A percentile compares a stretch with the other conserved stretches of the same genome.
Evolutionary conservation across 2,888 invertebrate genomes (phyloP).

Genomic region (Andricus quercusramuli): DNA sequence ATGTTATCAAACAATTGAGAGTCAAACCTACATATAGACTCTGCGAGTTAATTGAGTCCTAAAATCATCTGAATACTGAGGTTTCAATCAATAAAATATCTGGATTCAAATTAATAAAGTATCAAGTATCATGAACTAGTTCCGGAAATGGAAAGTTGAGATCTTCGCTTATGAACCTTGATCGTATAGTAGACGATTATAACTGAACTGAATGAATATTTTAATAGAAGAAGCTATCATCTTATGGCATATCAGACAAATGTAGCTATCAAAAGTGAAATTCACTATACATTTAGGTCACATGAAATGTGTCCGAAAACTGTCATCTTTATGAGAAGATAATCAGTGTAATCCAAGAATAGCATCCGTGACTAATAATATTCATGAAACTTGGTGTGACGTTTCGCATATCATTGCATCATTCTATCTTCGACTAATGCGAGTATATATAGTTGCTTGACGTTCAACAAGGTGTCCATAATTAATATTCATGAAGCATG

Average conservation of each 20-base stretch:
- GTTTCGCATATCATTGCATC: conserved; percentile 14
- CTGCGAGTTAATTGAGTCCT: no score
- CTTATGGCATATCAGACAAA: background rate
- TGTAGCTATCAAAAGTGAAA: no score
- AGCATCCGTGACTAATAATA: conserved; percentile 20
- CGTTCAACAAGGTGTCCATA: conserved; percentile 23
- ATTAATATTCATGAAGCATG: conserved; percentile 29
- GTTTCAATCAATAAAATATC: background rate
- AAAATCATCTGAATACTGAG: background rate
- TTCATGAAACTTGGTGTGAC: conserved; percentile 20
- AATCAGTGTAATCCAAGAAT: conserved; percentile 6
- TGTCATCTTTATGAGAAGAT: conserved; percentile 3
- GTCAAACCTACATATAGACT: no score
- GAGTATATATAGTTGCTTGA: conserved; percentile 11
- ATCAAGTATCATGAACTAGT: background rate
- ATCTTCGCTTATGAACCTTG: background rate
- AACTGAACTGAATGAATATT: background rate
- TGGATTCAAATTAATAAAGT: no score
- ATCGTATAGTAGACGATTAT: background rate
- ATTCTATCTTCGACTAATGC: conserved; percentile 6
- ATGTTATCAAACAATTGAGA: no score
- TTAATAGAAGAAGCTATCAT: background rate
- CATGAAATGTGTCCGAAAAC: background rate
- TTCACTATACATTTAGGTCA: background rate
- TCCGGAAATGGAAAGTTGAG: background rate